Conservation (phyloP, 2,888 invertebrate species). For the Hydropsyche betteni region DNA sequence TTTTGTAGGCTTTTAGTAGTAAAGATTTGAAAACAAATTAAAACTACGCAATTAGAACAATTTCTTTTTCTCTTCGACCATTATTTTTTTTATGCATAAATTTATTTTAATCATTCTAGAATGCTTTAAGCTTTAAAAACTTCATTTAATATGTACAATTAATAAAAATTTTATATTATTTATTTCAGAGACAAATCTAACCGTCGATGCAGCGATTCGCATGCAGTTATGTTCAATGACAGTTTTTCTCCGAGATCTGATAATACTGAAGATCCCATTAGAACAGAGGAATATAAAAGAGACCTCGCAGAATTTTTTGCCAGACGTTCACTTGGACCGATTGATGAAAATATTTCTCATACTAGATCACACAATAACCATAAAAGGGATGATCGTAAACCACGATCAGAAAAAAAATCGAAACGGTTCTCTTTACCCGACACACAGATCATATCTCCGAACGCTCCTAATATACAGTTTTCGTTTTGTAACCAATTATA, state of each 20-base stretch:
- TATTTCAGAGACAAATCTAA: slow-evolving; percentile 61
- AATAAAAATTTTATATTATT: background rate
- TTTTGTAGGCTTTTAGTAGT: too few relatives aligned
- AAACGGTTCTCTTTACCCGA: slow-evolving; percentile 46
- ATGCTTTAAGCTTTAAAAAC: too few relatives aligned
- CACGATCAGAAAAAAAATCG: slow-evolving; percentile 44
- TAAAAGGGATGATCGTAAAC: slow-evolving; percentile 56
- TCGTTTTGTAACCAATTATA: slow-evolving; percentile 65
- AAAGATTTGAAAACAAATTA: too few relatives aligned
- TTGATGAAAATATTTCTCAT: slow-evolving; percentile 57
- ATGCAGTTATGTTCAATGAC: slow-evolving; percentile 50
- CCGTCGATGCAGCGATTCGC: slow-evolving; percentile 55
- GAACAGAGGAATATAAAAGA: slow-evolving; percentile 64
- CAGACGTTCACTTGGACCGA: slow-evolving; percentile 57
- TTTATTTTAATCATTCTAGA: too few relatives aligned
- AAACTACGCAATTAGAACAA: too few relatives aligned
- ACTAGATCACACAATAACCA: slow-evolving; percentile 57
- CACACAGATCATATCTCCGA: slow-evolving; percentile 11
- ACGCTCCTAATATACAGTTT: slow-evolving; percentile 62
- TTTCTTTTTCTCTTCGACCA: too few relatives aligned
- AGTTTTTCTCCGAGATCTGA: slow-evolving; percentile 38
- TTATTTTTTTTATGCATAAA: too few relatives aligned
- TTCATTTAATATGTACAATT: too few relatives aligned
- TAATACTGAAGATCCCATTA: slow-evolving; percentile 59
- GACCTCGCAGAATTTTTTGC: slow-evolving; percentile 65